Conservation (phyloP, 2,888 invertebrate genomes). For the Sinodicranocentrus sp. region DNA sequence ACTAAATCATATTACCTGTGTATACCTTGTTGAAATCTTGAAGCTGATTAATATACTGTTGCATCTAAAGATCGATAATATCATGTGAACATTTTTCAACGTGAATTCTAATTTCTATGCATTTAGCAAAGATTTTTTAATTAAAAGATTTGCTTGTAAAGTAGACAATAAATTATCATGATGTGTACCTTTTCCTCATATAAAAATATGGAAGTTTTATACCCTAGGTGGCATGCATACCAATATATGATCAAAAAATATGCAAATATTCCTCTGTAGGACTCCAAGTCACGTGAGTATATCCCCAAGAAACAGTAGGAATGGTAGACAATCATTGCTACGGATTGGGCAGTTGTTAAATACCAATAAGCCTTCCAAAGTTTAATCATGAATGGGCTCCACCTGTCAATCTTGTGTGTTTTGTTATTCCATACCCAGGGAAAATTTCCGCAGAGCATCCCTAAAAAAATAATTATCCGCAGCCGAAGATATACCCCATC, state of each 20-base stretch:
- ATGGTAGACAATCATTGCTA: not conserved
- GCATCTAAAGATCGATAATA: not conserved
- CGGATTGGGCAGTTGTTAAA: not conserved
- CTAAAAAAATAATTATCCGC: constrained; percentile 37
- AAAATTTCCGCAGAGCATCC: constrained; percentile 23
- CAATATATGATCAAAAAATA: constrained; percentile 54
- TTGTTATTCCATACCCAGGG: constrained; percentile 60
- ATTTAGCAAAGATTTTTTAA: too few species aligned
- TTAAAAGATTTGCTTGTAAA: too few species aligned
- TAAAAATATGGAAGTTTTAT: constrained; percentile 35
- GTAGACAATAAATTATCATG: constrained; percentile 29
- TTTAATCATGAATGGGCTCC: constrained; percentile 5
- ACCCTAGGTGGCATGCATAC: constrained; percentile 58
- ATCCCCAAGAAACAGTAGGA: not conserved
- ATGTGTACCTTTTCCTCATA: constrained; percentile 45
- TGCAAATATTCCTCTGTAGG: constrained; percentile 58
- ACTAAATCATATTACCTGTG: not conserved
- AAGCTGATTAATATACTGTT: not conserved
- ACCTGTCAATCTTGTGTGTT: constrained; percentile 32
- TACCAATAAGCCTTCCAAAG: not conserved
- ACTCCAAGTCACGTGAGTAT: constrained; percentile 28
- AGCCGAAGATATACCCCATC: not conserved
- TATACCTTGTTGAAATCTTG: not conserved
- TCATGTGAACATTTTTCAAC: too few species aligned
- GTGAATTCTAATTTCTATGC: not conserved